phyloP scores from a whole-genome alignment of 1,140 invertebrate genomes.

The Apis mellifera region Amel_HAv3.1 CM009935.2:8977001-8977500 shows the following conservation, averaged over 20 bases:
- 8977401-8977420: constrained; percentile 54
- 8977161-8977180: constrained; percentile 35
- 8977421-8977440: constrained; percentile 26
- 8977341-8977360: constrained; percentile 64
- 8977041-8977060: constrained; percentile 74
- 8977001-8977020: constrained; percentile 50
- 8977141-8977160: constrained; percentile 66
- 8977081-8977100: constrained; percentile 11
- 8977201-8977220: neutral
- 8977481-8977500: constrained; percentile 49
- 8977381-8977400: constrained; percentile 55
- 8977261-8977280: neutral
- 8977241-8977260: neutral
- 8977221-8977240: neutral
- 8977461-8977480: constrained; percentile 20
- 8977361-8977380: constrained; percentile 52
- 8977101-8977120: neutral
- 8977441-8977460: constrained; percentile 16
- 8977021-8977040: constrained; percentile 60
- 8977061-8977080: constrained; percentile 53
- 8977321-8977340: constrained; percentile 31
- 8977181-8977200: constrained; percentile 14
- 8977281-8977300: neutral
- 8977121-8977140: constrained; percentile 65
- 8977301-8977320: no score